Evolutionary conservation across 1,140 invertebrate genomes (phyloP), one percentile per base, ranked within the genome.

Genomic region (Tyrophagus putrescentiae): DNA sequence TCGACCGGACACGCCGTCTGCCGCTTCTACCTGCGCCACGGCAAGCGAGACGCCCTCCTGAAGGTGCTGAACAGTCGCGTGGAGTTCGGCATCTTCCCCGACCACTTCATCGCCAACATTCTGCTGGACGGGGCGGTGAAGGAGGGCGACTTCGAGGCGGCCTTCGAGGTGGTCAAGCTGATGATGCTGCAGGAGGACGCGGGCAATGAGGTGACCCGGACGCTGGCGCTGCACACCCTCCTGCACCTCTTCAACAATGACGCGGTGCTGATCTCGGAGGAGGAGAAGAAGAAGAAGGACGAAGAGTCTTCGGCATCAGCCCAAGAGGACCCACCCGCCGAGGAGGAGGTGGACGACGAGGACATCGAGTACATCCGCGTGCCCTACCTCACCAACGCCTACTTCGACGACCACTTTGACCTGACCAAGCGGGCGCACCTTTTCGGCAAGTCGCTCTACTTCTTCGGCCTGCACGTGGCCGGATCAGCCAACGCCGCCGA

Each of bases 131-230:
- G 77, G 32, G 83, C 89, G 64, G 71, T 94, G 21, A 80, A 83
- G 67, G 71, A 75, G 4, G 71, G 82, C 53, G 77, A 90, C 68
- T 62, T 65, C 45, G 61, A 56, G 66, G 78, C 79, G 63, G 90
- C 89, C 9, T 81, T 84, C 0, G 80, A 80, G 70, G 73, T 91
- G 21, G 85, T 86, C 7, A 76, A 77, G 64, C 72, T 87, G 54
- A 73, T 88, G 53, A 90, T 92, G 83, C 70, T 92, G 28, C 89
- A 96, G 73, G 92, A 96, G 76, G 87, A 92, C 67, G 79, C 79
- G 63, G 74, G 76, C 3, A 79, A 87, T 75, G 78, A 80, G 11
- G 77, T 93, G 27, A 76, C 80, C 0, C 79, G 78, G 67, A 70
- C 78, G 34, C 71, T 95, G 16, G 77, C 79, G 33, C 65, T 91